Evolutionary conservation across 2,113 vertebrate species (phyloP).

Genomic region (Heliornis fulica): DNA sequence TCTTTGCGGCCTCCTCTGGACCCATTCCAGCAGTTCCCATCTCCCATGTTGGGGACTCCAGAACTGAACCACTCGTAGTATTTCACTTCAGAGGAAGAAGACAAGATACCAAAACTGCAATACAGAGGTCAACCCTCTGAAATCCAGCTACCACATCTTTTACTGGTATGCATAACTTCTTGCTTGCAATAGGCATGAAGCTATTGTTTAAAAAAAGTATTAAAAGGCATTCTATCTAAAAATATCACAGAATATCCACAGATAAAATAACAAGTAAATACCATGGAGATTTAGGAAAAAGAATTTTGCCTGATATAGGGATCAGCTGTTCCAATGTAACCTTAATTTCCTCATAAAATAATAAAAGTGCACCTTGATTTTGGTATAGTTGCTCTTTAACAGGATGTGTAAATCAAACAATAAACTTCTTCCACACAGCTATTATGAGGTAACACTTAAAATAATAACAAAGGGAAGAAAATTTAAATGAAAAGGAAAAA

Average conservation of each 20-base stretch:
- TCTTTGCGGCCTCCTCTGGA: too few species aligned
- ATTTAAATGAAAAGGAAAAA: neutral
- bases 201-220: neutral
- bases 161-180: neutral
- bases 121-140: neutral
- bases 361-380: neutral
- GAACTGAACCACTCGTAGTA: too few species aligned
- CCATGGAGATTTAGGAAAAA: neutral
- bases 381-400: neutral
- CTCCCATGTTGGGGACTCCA: too few species aligned
- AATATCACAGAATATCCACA: neutral
- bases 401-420: neutral
- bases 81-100: neutral
- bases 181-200: conserved; percentile 16
- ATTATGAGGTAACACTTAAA: neutral
- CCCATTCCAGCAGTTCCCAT: too few species aligned
- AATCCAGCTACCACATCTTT: conserved; percentile 24
- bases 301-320: neutral
- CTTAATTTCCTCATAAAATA: neutral
- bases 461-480: neutral
- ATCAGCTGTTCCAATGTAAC: neutral
- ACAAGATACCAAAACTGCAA: neutral
- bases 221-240: neutral
- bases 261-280: neutral
- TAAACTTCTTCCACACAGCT: neutral